Evolutionary conservation across 1,140 invertebrate species (phyloP), one percentile per base, ranked within the genome.

Genomic region (Probaryconus sp.): DNA sequence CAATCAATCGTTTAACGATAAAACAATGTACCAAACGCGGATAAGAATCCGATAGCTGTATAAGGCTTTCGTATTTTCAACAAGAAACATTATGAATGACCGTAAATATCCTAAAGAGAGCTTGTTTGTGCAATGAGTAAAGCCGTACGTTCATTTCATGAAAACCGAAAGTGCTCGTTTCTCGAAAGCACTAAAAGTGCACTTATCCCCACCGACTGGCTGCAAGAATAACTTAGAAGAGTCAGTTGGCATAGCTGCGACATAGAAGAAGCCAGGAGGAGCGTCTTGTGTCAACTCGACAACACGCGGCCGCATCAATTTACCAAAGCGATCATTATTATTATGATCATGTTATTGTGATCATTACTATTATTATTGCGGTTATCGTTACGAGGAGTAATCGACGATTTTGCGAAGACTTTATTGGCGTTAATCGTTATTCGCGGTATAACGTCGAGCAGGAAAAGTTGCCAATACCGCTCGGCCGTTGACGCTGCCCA

Each of bases 181-280:
- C 61, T 73, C 55, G 51, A 67, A 73, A 61, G 61, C 70, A 73
- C 61, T 73, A 65, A 65, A 65, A 73, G 70, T 73, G 61, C 61
- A 65, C 61, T 73, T 67, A 73, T 65, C 60, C 60, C 60, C 26
- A 13, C 51, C 43, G 20, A 11, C 11, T 26, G 9, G 9, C 37
- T 64, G 42, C 45, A 64, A 58, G 60, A 72, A 72, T 65, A 72
- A 65, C 56, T 65, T 72, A 50, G 43, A 56, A 50, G 43, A 56
- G 21, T 47, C 35, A 31, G 42, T 53, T 47, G 33, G 33, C 43
- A 42, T 50, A 63, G 55, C 48, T 42, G 17, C 42, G 26, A 38
- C 28, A 70, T 61, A 58, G 53, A 40, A n/a, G n/a, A 55, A 60
- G 28, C 21, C 38, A n/a, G n/a, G n/a, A n/a, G 24, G 33, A 30